Evolutionary conservation across 2,797 vertebrate species (phyloP), one percentile per base, ranked within the genome.

Genomic region (Melanotaenia maccullochi): DNA sequence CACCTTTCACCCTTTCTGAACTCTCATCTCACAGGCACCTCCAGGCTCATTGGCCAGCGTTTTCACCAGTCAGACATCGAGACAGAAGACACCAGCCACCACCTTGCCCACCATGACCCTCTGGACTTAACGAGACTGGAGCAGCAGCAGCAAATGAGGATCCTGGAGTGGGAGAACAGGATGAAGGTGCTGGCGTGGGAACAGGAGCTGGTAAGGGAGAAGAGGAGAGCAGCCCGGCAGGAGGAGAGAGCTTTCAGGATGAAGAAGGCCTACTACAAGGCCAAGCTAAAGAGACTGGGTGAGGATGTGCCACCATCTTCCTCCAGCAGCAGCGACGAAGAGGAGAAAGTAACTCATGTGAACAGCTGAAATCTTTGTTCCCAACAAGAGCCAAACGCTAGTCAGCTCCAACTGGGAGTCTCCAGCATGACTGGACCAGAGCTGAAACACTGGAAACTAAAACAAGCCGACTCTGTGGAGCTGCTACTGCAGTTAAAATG

Each of bases 151-250:
- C 92, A 94, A 73, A 95, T 94, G 94, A 93, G 90, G 71, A 88
- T 95, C 71, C 77, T 92, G 84, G 92, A 93, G 85, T 94, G 94
- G 90, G 92, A 94, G 87, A 93, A 93, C 80, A 89, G 89, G 69
- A 95, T 95, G 93, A 93, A 93, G 72, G 85, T 94, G 66, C 89
- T 95, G 70, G 86, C 89, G 1, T 93, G 92, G 85, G 92, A 94
- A 77, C 92, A 94, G 87, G 92, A 93, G 76, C 90, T 95, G 87
- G 85, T 94, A 85, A 87, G 83, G 84, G 92, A 93, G 60, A 94
- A 92, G 81, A 87, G 87, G 73, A 88, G 81, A 75, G 94, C 93
- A 0, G 85, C 80, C 1, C 86, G 72, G 58, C 92, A 95, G 85
- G 94, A 94, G 74, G 85, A 90, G 82, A 94, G 92, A 61, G 94